Conservation (phyloP, 2,888 invertebrate genomes). For the Drosophila antonietae region DNA sequence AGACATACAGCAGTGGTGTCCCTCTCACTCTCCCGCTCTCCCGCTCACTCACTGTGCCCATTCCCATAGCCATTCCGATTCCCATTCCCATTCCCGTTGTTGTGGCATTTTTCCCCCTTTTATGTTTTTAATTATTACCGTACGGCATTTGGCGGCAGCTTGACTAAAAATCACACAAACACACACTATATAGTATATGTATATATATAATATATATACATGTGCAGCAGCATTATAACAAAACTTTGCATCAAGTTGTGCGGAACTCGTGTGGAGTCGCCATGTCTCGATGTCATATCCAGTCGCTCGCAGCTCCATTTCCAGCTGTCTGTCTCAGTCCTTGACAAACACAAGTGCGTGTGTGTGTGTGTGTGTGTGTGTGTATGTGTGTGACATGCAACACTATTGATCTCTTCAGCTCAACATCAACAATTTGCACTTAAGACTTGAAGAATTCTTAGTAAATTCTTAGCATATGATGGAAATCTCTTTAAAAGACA, state of each 20-base stretch:
- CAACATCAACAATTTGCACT: constrained; percentile 15
- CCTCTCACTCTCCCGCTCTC: neutral
- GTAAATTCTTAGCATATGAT: neutral
- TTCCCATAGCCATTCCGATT: constrained; percentile 45
- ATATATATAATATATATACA: neutral
- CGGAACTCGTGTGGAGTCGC: constrained; percentile 45
- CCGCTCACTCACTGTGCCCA: constrained; percentile 24
- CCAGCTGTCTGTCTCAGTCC: constrained; percentile 37
- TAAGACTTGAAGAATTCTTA: constrained; percentile 9
- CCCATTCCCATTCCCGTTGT: constrained; percentile 56
- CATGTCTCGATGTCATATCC: constrained; percentile 38
- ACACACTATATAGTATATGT: neutral
- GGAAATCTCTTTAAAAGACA: no score
- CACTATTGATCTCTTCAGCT: constrained; percentile 23
- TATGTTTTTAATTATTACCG: constrained; percentile 78
- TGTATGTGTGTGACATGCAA: neutral
- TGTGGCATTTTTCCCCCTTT: constrained; percentile 65
- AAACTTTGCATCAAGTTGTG: constrained; percentile 46
- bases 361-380: neutral
- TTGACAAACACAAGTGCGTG: constrained; percentile 16
- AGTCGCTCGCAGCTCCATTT: constrained; percentile 18
- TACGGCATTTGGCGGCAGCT: constrained; percentile 67
- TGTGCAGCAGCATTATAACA: neutral
- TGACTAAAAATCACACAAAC: constrained; percentile 47
- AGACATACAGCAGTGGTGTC: neutral